Evolutionary conservation across 2,888 invertebrate species (phyloP), one percentile per base, ranked within the genome.

Genomic region (Palloptera scutellata): DNA sequence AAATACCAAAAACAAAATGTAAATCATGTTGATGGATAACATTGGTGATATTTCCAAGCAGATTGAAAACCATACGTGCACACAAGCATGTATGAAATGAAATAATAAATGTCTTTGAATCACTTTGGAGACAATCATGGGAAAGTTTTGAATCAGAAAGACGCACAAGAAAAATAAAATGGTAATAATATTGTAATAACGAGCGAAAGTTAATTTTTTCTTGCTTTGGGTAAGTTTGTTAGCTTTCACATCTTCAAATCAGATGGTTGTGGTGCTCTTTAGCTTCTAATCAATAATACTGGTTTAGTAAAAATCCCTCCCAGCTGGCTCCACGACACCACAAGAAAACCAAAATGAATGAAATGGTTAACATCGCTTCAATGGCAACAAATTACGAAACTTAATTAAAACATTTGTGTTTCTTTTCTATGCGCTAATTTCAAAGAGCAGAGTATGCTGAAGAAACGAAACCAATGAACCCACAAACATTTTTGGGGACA

Each of bases 311-410:
- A 30, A 30, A 4, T 30, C 30, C 40, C 41, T 57, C 40, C 57
- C 40, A 11, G 57, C 41, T 40, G 40, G 57, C 15, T n/a, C 53
- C 15, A 53, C 52, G 15, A n/a, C 13, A 42, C 12, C 19, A 40
- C n/a, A 11, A 9, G n/a, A 13, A 8, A 20, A 8, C 41, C n/a
- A 11, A 66, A 66, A 63, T 67, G 60, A 64, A 55, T 60, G 60
- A 66, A 69, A 69, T 54, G 11, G 62, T 63, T 62, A 59, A 51
- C 61, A 69, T 54, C 62, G 43, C 48, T 52, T 66, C 61, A 66
- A 69, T 64, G 48, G 67, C 61, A 57, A 42, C 69, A 48, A 64
- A 67, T 64, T 69, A 61, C 64, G 53, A 59, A 67, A 53, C 67
- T 67, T 69, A 67, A 69, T 66, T 69, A 67, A 67, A 67, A 54